Conservation (phyloP, 2,113 vertebrate species). For the Dinomys branickii region DNA sequence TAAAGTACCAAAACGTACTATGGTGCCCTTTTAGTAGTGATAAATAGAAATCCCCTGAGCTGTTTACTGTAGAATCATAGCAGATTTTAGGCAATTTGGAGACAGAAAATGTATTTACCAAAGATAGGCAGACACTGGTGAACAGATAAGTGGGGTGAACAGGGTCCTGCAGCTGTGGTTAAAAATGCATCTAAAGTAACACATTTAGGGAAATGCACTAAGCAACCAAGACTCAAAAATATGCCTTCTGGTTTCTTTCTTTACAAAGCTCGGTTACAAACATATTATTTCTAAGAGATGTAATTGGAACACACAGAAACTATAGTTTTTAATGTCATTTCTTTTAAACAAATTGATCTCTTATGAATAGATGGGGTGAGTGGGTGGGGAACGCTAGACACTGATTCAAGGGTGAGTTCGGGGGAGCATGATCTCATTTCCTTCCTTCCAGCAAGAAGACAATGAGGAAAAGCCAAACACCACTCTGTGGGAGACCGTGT, state of each 20-base stretch:
- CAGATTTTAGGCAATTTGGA: conserved; percentile 85
- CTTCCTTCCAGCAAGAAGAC: background rate
- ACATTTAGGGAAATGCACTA: conserved; percentile 11
- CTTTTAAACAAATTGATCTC: conserved; percentile 28
- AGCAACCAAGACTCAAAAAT: conserved; percentile 33
- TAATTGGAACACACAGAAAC: conserved; percentile 43
- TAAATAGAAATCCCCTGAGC: conserved; percentile 90
- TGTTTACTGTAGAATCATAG: conserved; percentile 84
- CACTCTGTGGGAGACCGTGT: background rate
- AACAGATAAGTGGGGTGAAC: conserved; percentile 66
- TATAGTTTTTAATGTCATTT: conserved; percentile 47
- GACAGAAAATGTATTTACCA: conserved; percentile 76
- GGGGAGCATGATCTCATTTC: background rate
- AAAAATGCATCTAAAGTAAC: conserved; percentile 71
- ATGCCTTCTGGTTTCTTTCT: background rate
- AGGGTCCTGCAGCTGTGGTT: conserved; percentile 74
- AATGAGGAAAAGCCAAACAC: background rate
- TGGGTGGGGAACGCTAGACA: background rate
- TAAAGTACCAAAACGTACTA: conserved; percentile 85
- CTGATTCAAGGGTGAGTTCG: background rate
- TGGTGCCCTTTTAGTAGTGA: conserved; percentile 88
- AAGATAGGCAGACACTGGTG: conserved; percentile 71
- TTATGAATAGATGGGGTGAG: background rate
- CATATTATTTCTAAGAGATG: conserved; percentile 6
- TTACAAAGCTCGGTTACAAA: conserved; percentile 15